Evolutionary conservation across 2,113 vertebrate genomes (phyloP).

Genomic region (Cyrtonyx montezumae): DNA sequence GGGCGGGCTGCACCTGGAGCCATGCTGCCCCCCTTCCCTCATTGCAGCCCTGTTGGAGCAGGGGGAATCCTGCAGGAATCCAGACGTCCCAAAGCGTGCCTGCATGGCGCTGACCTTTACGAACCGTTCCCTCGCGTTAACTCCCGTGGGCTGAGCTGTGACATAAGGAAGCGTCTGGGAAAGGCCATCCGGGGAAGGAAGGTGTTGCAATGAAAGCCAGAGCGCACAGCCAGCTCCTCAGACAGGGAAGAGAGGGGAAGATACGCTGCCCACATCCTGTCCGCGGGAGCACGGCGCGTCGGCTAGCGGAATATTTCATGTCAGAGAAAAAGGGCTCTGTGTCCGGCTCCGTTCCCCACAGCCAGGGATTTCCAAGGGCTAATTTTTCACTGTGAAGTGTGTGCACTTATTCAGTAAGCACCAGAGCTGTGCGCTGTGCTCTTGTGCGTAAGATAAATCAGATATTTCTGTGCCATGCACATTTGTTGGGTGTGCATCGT

Average conservation of each 20-base stretch:
- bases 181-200: neutral
- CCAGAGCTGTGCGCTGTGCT: fast-evolving
- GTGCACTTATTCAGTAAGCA: fast-evolving
- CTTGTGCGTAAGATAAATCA: fast-evolving
- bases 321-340: neutral
- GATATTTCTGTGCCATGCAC: fast-evolving
- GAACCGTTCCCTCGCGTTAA: neutral
- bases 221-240: neutral
- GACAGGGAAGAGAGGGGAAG: neutral
- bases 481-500: neutral
- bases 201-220: neutral
- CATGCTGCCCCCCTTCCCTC: neutral
- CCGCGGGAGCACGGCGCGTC: fast-evolving
- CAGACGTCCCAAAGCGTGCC: neutral
- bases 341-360: neutral
- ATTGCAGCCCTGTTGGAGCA: neutral
- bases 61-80: slow-evolving; percentile 27
- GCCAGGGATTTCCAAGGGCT: neutral
- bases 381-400: fast-evolving
- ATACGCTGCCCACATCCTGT: neutral
- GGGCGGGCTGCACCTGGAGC: neutral
- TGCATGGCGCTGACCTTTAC: neutral
- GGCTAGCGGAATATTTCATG: neutral
- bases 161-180: neutral
- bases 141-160: neutral